phyloP scores from a whole-genome alignment of 2,888 invertebrate species.

The Lysandra bellargus region DNA sequence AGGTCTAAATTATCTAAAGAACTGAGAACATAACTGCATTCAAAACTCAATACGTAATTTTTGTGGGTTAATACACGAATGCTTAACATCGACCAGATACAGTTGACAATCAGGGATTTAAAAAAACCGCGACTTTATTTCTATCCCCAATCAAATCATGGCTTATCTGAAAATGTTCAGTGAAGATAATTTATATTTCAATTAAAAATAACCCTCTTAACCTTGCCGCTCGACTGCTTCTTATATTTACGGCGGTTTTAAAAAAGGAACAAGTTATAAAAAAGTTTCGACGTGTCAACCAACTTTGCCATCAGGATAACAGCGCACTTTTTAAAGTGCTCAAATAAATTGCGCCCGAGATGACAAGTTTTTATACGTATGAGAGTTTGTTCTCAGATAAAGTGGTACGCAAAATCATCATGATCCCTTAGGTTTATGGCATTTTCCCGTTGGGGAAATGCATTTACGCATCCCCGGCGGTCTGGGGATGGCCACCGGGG shows the following conservation, averaged over 20 bases:
- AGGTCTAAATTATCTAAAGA: too few relatives aligned
- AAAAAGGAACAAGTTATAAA: slow-evolving; percentile 30
- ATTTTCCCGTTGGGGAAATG: too few relatives aligned
- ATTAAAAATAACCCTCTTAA: slow-evolving; percentile 6
- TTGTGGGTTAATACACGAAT: too few relatives aligned
- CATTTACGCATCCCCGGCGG: too few relatives aligned
- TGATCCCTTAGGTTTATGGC: not conserved
- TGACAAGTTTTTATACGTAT: slow-evolving; percentile 27
- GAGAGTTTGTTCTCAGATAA: slow-evolving; percentile 15
- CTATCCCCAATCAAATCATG: not conserved
- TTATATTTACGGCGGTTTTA: slow-evolving; percentile 28
- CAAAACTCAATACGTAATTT: too few relatives aligned
- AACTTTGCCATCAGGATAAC: slow-evolving; percentile 27
- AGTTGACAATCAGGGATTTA: not conserved
- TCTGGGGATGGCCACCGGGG: too few relatives aligned
- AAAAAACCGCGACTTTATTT: not conserved
- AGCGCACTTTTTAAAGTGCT: slow-evolving; percentile 26
- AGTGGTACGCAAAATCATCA: slow-evolving; percentile 1
- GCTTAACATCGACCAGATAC: too few relatives aligned
- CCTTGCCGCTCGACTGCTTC: slow-evolving; percentile 7
- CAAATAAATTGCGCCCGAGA: slow-evolving; percentile 22
- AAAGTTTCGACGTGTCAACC: slow-evolving; percentile 29
- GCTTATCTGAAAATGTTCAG: not conserved
- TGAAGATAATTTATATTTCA: slow-evolving; percentile 22
- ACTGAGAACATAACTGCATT: too few relatives aligned